Conservation (phyloP, 2,888 invertebrate species). For the Bruchidius siliquastri region DNA sequence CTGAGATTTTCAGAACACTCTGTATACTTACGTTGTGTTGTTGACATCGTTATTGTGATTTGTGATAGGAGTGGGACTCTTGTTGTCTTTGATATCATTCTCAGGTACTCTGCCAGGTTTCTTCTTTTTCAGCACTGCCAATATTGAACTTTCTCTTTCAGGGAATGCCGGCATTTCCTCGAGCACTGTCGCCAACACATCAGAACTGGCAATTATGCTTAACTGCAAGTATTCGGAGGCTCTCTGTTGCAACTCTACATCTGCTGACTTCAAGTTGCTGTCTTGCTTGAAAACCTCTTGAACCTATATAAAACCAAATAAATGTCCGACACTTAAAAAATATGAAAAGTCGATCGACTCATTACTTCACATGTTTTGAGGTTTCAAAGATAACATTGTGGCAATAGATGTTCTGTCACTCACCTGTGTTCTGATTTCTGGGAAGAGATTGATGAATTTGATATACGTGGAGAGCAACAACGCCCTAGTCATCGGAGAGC, state of each 20-base stretch:
- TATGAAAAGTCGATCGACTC: no score
- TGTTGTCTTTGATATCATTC: slow-evolving; percentile 76
- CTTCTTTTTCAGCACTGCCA: slow-evolving; percentile 97
- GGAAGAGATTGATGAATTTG: slow-evolving; percentile 98
- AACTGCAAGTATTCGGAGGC: slow-evolving; percentile 97
- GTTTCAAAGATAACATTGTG: no score
- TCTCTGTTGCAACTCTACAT: slow-evolving; percentile 96
- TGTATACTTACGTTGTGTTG: slow-evolving; percentile 43
- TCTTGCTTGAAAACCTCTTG: slow-evolving; percentile 90
- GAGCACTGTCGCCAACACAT: slow-evolving; percentile 94
- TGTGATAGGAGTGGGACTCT: slow-evolving; percentile 63
- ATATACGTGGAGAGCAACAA: slow-evolving; percentile 96
- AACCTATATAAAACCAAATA: slow-evolving; percentile 47
- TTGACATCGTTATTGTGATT: slow-evolving; percentile 50
- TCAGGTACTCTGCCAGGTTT: slow-evolving; percentile 93
- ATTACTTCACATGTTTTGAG: no score
- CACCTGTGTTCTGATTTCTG: slow-evolving; percentile 86
- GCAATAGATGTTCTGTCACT: no score
- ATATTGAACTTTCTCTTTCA: slow-evolving; percentile 94
- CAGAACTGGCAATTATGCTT: slow-evolving; percentile 92
- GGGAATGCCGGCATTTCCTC: slow-evolving; percentile 99
- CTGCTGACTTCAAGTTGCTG: slow-evolving; percentile 94
- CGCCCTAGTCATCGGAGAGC: slow-evolving; percentile 95
- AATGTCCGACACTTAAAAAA: neutral
- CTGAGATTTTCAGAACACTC: neutral